These are phyloP conservation scores for Drosophila tsacasi DNA, from an alignment of 1,140 invertebrate genomes.

Conservation along the genomic window DNA sequence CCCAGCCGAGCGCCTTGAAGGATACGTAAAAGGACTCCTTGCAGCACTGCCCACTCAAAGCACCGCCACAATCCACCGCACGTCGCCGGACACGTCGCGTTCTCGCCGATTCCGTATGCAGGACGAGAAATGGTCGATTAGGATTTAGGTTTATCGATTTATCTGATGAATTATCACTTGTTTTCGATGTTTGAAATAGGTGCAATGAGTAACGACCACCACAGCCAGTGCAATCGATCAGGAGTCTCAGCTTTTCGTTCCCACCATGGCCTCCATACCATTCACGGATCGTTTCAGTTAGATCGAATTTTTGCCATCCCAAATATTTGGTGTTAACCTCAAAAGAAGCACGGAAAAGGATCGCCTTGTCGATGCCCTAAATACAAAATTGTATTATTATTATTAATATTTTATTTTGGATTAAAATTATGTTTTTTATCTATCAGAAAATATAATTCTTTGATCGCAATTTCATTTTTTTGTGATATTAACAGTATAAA, in stretches of 20 bases:
- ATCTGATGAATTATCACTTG: slow-evolving; percentile 12
- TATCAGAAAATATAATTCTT: not conserved
- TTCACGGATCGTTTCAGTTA: slow-evolving; percentile 90
- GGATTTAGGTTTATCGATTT: slow-evolving; percentile 84
- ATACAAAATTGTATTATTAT: slow-evolving; percentile 6
- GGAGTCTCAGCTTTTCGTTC: slow-evolving; percentile 88
- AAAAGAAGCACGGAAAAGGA: slow-evolving; percentile 89
- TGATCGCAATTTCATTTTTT: not conserved
- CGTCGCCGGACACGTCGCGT: slow-evolving; percentile 90
- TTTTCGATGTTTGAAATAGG: slow-evolving; percentile 61
- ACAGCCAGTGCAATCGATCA: slow-evolving; percentile 94
- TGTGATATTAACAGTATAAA: not conserved
- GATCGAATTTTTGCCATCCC: slow-evolving; percentile 95
- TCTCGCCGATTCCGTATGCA: slow-evolving; percentile 89
- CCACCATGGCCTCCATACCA: slow-evolving; percentile 88
- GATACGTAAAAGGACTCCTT: slow-evolving; percentile 96
- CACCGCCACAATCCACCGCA: slow-evolving; percentile 92
- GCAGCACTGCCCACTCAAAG: slow-evolving; percentile 93
- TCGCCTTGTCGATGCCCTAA: slow-evolving; percentile 87
- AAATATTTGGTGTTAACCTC: slow-evolving; percentile 89
- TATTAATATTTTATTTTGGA: not conserved
- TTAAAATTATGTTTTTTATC: not conserved
- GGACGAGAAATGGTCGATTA: slow-evolving; percentile 93
- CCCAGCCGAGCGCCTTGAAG: slow-evolving; percentile 96
- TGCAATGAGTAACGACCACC: slow-evolving; percentile 89